A percentile compares a stretch with the other conserved stretches of the same genome.
Evolutionary conservation across 2,888 invertebrate species (phyloP).

Genomic region (Phragmatobia fuliginosa): DNA sequence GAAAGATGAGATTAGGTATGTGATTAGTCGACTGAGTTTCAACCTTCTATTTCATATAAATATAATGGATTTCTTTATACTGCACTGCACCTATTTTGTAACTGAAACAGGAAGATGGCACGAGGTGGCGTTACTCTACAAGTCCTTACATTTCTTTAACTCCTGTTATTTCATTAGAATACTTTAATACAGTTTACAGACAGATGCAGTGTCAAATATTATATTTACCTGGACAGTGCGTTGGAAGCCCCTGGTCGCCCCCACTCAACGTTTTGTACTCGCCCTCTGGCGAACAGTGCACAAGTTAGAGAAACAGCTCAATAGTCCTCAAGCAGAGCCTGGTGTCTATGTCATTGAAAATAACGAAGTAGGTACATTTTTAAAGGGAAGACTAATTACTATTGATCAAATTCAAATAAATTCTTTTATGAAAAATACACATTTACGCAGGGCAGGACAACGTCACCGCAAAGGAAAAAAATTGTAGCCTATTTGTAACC

Average conservation of each 20-base stretch:
- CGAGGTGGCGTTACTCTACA: neutral
- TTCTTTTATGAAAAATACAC: no score
- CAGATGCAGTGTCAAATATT: slow-evolving; percentile 42
- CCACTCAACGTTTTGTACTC: slow-evolving; percentile 64
- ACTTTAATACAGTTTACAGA: slow-evolving; percentile 52
- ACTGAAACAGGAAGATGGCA: neutral
- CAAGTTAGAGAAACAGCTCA: slow-evolving; percentile 62
- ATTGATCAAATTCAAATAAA: no score
- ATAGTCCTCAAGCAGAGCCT: slow-evolving; percentile 59
- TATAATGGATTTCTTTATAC: no score
- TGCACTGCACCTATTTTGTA: no score
- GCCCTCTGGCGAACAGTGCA: slow-evolving; percentile 65
- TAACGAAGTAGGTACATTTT: slow-evolving; percentile 52
- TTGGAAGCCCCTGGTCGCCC: slow-evolving; percentile 57
- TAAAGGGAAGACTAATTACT: no score
- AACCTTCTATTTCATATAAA: no score
- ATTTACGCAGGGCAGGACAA: no score
- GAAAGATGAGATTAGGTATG: no score
- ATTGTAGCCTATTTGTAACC: no score
- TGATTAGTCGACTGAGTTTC: no score
- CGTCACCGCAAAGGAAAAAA: no score
- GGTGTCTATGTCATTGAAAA: slow-evolving; percentile 67
- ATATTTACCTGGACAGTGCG: slow-evolving; percentile 61
- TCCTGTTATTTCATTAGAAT: neutral
- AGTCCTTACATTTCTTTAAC: neutral